These are phyloP conservation scores for Ceratothoa steindachneri DNA, from an alignment of 2,888 invertebrate species.

Conservation along the genomic window DNA sequence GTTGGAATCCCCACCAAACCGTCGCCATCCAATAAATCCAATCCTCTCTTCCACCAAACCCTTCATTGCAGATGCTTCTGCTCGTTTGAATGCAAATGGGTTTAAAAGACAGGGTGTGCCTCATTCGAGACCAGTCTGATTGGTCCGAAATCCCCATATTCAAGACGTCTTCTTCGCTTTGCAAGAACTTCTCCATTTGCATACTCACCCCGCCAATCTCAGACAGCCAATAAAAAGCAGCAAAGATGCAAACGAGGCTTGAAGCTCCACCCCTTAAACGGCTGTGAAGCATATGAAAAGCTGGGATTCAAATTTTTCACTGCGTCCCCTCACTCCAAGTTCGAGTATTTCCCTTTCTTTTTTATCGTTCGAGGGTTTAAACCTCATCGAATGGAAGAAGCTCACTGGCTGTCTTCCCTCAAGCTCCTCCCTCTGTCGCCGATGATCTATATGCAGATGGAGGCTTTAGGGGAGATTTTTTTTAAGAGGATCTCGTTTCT, in stretches of 20 bases:
- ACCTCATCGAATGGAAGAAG: conserved; percentile 1
- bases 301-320: conserved; percentile 4
- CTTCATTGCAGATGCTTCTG: no score
- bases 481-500: not conserved
- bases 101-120: no score
- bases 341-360: not conserved
- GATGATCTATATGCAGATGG: conserved; percentile 8
- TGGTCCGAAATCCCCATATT: not conserved
- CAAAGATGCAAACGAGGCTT: conserved; percentile 1
- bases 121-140: not conserved
- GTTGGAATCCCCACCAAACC: no score
- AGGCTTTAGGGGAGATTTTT: not conserved
- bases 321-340: conserved; percentile 9
- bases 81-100: no score
- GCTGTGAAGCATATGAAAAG: conserved; percentile 1
- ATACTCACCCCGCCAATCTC: not conserved
- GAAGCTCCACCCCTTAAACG: not conserved
- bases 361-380: conserved; percentile 13
- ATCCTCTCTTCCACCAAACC: no score
- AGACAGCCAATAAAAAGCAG: conserved; percentile 12
- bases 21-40: no score
- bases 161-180: not conserved
- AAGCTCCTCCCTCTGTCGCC: not conserved
- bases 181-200: conserved; percentile 7
- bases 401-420: conserved; percentile 1